Evolutionary conservation across 2,888 invertebrate genomes (phyloP).

Genomic region (Meiosimyza platycephala): DNA sequence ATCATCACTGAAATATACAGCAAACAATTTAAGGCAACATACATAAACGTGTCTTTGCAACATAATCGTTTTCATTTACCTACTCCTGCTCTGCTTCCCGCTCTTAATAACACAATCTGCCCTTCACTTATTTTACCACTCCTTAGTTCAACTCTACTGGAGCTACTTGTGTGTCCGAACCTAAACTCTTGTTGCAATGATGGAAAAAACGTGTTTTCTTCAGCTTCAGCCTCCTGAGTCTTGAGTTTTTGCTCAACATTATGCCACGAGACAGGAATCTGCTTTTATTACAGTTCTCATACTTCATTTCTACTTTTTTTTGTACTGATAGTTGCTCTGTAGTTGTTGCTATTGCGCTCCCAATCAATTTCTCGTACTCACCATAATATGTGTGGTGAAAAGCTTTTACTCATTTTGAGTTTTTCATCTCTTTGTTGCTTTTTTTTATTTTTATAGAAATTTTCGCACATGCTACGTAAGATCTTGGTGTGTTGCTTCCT

Average conservation of each 20-base stretch:
- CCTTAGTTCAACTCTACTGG: not conserved
- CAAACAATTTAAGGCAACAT: constrained; percentile 25
- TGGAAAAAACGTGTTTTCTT: not conserved
- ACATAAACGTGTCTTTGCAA: constrained; percentile 24
- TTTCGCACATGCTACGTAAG: constrained; percentile 20
- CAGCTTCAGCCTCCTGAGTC: not conserved
- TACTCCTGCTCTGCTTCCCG: not conserved
- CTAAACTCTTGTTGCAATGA: not conserved
- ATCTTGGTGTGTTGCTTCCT: constrained; percentile 1
- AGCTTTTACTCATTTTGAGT: constrained; percentile 1
- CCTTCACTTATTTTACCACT: not conserved
- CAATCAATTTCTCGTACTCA: not conserved
- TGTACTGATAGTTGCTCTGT: not conserved
- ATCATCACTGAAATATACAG: constrained; percentile 29
- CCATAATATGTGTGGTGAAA: constrained; percentile 17
- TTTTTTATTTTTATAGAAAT: not conserved
- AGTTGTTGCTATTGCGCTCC: not conserved
- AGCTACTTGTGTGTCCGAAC: not conserved
- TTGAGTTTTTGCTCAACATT: not conserved
- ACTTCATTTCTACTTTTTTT: not conserved
- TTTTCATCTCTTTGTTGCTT: not conserved
- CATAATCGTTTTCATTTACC: not conserved
- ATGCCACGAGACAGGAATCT: constrained; percentile 15
- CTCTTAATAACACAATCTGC: not conserved
- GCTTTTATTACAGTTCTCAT: not conserved